A percentile compares a stretch with the other conserved stretches of the same genome.
Conservation (phyloP, 2,113 vertebrate genomes). For the Pachycephala philippinensis region DNA sequence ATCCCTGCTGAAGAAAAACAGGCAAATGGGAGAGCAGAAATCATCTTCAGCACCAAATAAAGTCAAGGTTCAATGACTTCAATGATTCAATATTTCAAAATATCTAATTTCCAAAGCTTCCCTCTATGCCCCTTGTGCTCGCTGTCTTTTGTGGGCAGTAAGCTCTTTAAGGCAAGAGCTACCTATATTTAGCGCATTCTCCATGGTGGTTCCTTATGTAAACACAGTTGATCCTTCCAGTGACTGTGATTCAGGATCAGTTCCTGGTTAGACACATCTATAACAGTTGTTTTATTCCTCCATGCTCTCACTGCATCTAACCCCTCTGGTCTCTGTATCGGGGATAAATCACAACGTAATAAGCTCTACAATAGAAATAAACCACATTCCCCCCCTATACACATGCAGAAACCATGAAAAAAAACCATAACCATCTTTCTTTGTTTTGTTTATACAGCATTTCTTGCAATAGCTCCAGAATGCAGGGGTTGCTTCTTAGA, state of each 20-base stretch:
- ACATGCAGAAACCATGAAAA: not conserved
- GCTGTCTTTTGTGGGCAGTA: not conserved
- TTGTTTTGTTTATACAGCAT: not conserved
- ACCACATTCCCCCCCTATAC: not conserved
- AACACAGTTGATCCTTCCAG: not conserved
- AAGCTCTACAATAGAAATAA: not conserved
- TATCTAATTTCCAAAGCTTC: not conserved
- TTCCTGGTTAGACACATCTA: not conserved
- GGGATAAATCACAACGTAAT: not conserved
- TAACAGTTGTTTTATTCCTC: not conserved
- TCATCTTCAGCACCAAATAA: not conserved
- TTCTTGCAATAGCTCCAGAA: not conserved
- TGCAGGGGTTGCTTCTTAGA: not conserved
- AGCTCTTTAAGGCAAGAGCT: not conserved
- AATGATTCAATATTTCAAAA: not conserved
- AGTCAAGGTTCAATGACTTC: too few species aligned
- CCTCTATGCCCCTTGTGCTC: not conserved
- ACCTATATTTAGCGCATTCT: not conserved
- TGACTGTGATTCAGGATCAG: not conserved
- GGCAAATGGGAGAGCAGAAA: not conserved
- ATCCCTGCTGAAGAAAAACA: not conserved
- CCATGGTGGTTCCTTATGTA: not conserved
- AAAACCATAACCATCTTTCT: not conserved
- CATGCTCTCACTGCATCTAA: not conserved
- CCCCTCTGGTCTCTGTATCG: not conserved